Percentiles rank a stretch among this genome's conserved stretches.
Evolutionary conservation across 2,888 invertebrate species (phyloP).

Genomic region (Malthinus flaveolus): DNA sequence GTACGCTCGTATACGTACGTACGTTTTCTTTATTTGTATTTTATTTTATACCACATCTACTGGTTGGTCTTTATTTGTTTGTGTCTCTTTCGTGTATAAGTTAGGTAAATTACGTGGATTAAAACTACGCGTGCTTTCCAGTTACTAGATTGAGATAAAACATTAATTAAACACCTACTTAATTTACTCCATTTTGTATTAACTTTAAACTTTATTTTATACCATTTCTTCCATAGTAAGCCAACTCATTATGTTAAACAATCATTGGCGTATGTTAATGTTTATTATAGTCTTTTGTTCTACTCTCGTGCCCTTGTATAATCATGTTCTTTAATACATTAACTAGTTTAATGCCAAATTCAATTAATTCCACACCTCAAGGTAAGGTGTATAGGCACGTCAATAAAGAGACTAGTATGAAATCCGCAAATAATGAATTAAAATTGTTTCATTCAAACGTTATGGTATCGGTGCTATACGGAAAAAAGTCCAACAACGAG

Average conservation of each 20-base stretch:
- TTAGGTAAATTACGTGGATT: not conserved
- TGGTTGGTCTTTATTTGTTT: conserved; percentile 8
- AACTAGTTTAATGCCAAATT: no score
- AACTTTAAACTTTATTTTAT: conserved; percentile 1
- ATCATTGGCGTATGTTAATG: conserved; percentile 8
- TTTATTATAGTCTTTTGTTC: conserved; percentile 20
- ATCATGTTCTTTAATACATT: no score
- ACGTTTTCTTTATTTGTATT: conserved; percentile 33
- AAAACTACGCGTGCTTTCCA: conserved; percentile 18
- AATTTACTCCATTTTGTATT: conserved; percentile 27
- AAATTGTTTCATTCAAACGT: no score
- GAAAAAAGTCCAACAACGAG: no score
- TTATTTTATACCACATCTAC: conserved; percentile 30
- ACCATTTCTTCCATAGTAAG: no score
- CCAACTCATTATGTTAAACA: no score
- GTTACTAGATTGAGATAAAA: conserved; percentile 26
- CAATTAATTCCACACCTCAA: no score
- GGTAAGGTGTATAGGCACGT: no score
- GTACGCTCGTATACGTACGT: not conserved
- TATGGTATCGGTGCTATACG: no score
- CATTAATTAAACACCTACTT: conserved; percentile 32
- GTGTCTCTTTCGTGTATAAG: not conserved
- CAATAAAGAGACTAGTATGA: no score
- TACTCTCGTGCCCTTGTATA: conserved; percentile 15
- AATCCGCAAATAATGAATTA: no score